Base-by-base conservation (phyloP, 2,888 invertebrate species). In the Macropis europaea region DNA sequence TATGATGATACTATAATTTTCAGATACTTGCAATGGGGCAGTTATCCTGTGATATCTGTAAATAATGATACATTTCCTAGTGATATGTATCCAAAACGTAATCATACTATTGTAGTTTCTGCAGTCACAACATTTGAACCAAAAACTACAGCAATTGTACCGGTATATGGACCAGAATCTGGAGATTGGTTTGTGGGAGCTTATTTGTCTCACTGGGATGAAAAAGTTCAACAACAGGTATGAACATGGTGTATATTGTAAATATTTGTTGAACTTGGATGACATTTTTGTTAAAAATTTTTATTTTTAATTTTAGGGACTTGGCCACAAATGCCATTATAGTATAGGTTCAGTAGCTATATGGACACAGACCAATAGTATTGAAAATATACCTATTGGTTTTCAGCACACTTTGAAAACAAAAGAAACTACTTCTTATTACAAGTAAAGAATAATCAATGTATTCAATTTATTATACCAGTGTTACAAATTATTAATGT, bases 1-100 rank as follows among this genome's bases (percentile, higher is more conserved):
- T n/a, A 13, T 52, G 6, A 3, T 13, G 47, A 7, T 62, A 34
- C 30, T 13, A 3, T 40, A 24, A 47, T 38, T 87, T 87, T 9
- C 82, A 92, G 92, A 84, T 91, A 90, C 74, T 84, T 92, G 13
- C 91, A 92, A 76, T 91, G 91, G 88, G 92, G 92, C 11, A 91
- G 92, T 81, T 92, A 92, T 79, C 93, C 93, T 50, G 89, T 93
- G 17, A 90, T 92, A 75, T 88, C 89, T 40, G 87, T 90, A 13
- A 89, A 91, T 75, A 92, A 92, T 85, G 89, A 91, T 30, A 88
- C 91, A 60, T 91, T 90, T 80, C 92, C 92, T 19, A 85, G 86
- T 1, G 79, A 89, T 43, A 85, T 90, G 79, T 89, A 88, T 82
- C 61, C 84, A 13, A 84, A 87, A 24, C 81, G 86, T 59, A 84